Percentiles rank a stretch among this genome's conserved stretches.
These are phyloP conservation scores for Ictalurus furcatus DNA, from an alignment of 2,113 vertebrate species.

Conservation along the genomic window DNA sequence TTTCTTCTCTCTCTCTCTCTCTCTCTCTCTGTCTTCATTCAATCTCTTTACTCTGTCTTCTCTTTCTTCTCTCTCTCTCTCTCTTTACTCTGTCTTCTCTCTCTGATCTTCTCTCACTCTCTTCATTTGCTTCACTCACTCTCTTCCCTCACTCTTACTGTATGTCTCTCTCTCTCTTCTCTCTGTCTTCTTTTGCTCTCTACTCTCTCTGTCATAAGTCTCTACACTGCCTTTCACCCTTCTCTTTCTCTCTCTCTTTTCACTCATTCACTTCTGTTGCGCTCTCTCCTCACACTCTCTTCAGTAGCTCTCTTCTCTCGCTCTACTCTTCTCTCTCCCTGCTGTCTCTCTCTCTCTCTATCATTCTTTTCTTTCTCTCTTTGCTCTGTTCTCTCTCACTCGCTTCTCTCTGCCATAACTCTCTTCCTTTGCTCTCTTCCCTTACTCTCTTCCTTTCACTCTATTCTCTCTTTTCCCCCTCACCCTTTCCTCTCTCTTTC, in stretches of 20 bases:
- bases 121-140: too few relatives aligned
- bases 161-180: background rate
- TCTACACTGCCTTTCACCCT: too few relatives aligned
- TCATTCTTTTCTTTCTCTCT: background rate
- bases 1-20: background rate
- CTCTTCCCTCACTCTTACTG: too few relatives aligned
- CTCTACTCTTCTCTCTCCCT: background rate
- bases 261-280: background rate
- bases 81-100: too few relatives aligned
- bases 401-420: background rate
- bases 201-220: too few relatives aligned
- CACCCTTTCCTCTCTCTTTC: background rate
- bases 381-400: background rate
- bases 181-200: background rate
- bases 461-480: too few relatives aligned
- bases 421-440: background rate
- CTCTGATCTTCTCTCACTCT: too few relatives aligned
- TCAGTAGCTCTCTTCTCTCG: background rate
- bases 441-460: background rate
- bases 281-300: too few relatives aligned
- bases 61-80: background rate
- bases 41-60: too few relatives aligned
- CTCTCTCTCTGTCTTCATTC: background rate
- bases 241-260: background rate
- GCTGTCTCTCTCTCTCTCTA: too few relatives aligned